A percentile compares a stretch with the other conserved stretches of the same genome.
phyloP scores from a whole-genome alignment of 2,888 invertebrate genomes.

The Hydrotaea diabolus region DNA sequence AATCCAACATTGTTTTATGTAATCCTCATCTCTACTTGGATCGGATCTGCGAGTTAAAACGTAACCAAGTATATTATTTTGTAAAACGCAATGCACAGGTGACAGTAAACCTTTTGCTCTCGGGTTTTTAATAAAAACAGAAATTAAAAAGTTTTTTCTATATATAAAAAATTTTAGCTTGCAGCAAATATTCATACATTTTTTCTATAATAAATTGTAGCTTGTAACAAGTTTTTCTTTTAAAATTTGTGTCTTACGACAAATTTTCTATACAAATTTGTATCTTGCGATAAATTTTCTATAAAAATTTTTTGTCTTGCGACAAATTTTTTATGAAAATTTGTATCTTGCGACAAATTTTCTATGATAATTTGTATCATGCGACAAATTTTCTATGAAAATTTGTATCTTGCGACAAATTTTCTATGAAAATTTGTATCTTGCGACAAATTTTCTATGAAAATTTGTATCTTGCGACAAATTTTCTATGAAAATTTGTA shows the following conservation, averaged over 20 bases:
- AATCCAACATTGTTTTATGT: neutral
- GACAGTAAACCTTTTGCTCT: too few species aligned
- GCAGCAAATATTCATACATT: too few species aligned
- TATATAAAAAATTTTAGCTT: neutral
- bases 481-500: too few species aligned
- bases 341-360: neutral
- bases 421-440: neutral
- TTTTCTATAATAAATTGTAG: neutral
- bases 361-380: neutral
- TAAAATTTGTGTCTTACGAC: too few species aligned
- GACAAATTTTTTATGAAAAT: neutral
- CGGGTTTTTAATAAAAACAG: too few species aligned
- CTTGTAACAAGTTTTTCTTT: neutral
- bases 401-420: neutral
- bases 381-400: neutral
- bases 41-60: neutral
- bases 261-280: too few species aligned
- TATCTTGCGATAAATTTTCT: neutral
- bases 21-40: constrained; percentile 2
- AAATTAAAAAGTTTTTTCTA: too few species aligned
- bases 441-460: neutral
- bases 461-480: neutral
- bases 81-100: too few species aligned
- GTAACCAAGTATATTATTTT: too few species aligned
- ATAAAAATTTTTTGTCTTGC: neutral